Base-by-base conservation (phyloP, 2,888 invertebrate genomes). In the Empis livida region DNA sequence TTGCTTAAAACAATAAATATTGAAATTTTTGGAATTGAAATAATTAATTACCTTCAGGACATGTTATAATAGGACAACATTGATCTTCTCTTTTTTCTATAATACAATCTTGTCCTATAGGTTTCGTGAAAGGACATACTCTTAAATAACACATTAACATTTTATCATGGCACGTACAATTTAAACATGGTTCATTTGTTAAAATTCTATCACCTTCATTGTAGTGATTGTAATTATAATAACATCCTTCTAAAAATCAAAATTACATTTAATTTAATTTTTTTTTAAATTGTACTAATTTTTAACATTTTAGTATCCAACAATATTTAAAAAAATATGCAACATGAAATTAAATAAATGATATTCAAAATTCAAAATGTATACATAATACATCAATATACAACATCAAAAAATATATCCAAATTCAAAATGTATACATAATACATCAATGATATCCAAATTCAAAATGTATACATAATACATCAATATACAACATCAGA, bases 61-160 rank as follows among this genome's bases (percentile, higher is more conserved):
- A 94, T 45, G 88, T 91, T 61, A 93, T 89, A 60, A 87, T 82
- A 37, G 93, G 93, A 65, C 93, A 93, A 65, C 93, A 93, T 69
- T 92, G 92, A 65, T 92, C 92, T 37, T 87, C 82, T 55, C 84
- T 80, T 70, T 91, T 92, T 67, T 91, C 91, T 35, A 91, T 82
- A 45, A 80, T 84, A 67, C 93, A 93, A 66, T 92, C 85, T 65
- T 91, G 88, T 53, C 92, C 92, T 59, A 93, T 89, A 17, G 91
- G 85, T 68, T 92, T 92, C 40, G 90, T 89, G 73, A 91, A 93
- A 38, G 93, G 93, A 63, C 93, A 94, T 23, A 93, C 91, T 63
- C 89, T 75, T 57, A 94, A 76, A 72, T 91, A 93, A 68, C 93
- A 94, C 92, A 93, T 92, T 52, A 94, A 77, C 90, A 92, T 92